Evolutionary conservation across 1,140 invertebrate genomes (phyloP), one percentile per base, ranked within the genome.

Genomic region (Drosophila cardini): DNA sequence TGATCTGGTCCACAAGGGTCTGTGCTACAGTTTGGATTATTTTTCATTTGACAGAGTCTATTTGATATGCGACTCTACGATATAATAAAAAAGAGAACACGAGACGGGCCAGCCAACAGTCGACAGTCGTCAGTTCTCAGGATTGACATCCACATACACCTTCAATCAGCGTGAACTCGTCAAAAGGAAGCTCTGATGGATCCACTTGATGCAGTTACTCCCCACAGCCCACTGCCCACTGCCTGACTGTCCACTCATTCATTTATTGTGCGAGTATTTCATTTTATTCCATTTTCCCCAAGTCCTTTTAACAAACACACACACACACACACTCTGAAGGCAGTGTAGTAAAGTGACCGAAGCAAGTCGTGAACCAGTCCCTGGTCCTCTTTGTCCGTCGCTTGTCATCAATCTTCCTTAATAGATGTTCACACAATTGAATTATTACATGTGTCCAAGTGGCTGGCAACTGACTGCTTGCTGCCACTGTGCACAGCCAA

Each of bases 371-470:
- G 15, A 60, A 32, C 57, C 62, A 65, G 64, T 50, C 56, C 10
- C 70, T 50, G 55, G 16, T 36, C 46, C 77, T 55, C 60, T 61
- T 71, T 73, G 46, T 65, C 32, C 68, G 60, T 36, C 67, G 80
- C 70, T 73, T 80, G 85, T 89, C 84, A 89, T 89, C 84, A 89
- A 89, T 89, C 84, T 89, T 89, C 85, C 85, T 89, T 89, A 89
- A 89, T 89, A 89, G 84, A 89, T 89, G 85, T 84, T 89, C 84
- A 89, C 84, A 89, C 84, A 89, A 89, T 89, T 89, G 84, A 89
- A 89, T 89, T 89, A 89, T 89, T 89, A 89, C 84, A 87, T 84
- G 84, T 87, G 84, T 87, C 84, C 84, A 80, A 89, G 84, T 89
- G 80, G 70, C 85, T 75, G 80, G 80, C 84, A 76, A 79, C 77